These are phyloP conservation scores for Penaeus chinensis DNA, from an alignment of 1,140 invertebrate species.

Conservation along the genomic window DNA sequence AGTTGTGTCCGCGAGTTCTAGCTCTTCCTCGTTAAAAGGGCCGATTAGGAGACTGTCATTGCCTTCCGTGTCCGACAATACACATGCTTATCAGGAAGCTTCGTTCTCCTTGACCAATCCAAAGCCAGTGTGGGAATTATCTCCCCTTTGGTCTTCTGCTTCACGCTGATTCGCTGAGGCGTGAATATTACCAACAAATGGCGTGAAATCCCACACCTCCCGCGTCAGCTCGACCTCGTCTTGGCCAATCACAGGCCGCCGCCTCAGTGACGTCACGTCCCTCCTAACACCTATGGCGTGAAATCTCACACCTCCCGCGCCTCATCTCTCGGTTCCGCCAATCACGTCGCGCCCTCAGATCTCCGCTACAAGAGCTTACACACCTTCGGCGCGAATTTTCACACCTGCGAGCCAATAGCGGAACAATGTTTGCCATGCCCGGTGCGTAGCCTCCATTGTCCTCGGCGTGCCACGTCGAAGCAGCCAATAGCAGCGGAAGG, in stretches of 20 bases:
- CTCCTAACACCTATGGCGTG: constrained; percentile 58
- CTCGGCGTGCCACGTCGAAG: neutral
- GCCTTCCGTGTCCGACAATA: too few species aligned
- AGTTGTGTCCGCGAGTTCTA: too few species aligned
- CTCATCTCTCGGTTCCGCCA: constrained; percentile 35
- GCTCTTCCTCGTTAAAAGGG: too few species aligned
- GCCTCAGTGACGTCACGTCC: constrained; percentile 45
- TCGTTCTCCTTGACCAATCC: constrained; percentile 44
- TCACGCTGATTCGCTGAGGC: constrained; percentile 51
- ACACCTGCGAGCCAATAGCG: constrained; percentile 54
- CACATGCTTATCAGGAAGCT: neutral
- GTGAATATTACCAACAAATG: constrained; percentile 55
- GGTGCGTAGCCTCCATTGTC: constrained; percentile 24
- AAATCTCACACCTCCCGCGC: constrained; percentile 55
- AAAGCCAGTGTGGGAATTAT: constrained; percentile 26
- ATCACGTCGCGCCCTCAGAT: constrained; percentile 8
- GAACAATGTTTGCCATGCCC: constrained; percentile 1
- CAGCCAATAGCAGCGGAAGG: neutral
- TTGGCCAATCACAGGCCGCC: constrained; percentile 45
- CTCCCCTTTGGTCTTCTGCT: constrained; percentile 22
- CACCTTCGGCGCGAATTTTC: constrained; percentile 55
- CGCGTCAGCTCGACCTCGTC: constrained; percentile 29
- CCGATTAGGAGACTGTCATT: too few species aligned
- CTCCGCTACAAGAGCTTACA: constrained; percentile 15
- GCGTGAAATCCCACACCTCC: constrained; percentile 59